Percentiles rank a stretch among this genome's conserved stretches.
Evolutionary conservation across 2,113 vertebrate species (phyloP).

Genomic region (Labeo rohita): DNA sequence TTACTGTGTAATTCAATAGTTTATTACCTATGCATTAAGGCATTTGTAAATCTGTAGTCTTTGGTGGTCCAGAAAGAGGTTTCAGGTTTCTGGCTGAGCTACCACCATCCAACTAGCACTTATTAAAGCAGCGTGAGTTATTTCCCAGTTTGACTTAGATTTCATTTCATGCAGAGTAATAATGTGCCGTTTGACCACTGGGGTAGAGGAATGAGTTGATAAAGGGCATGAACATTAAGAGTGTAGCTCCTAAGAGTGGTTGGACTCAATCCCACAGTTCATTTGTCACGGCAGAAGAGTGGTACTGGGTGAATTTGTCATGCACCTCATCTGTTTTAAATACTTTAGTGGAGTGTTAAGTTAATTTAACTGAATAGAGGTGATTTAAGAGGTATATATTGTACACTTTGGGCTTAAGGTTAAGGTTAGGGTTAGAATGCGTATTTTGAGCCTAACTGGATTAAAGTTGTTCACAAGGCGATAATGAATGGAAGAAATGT

Average conservation of each 20-base stretch:
- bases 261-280: not conserved
- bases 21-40: not conserved
- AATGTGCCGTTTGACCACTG: slow-evolving; percentile 6
- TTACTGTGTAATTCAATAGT: slow-evolving; percentile 4
- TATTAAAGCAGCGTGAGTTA: slow-evolving; percentile 42
- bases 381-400: not conserved
- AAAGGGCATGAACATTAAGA: slow-evolving; percentile 14
- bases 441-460: not conserved
- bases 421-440: not conserved
- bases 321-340: slow-evolving; percentile 9
- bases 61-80: slow-evolving; percentile 27
- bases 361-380: not conserved
- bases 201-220: slow-evolving; percentile 6
- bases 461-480: not conserved
- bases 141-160: slow-evolving; percentile 26
- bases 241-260: not conserved
- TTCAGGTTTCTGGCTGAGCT: slow-evolving; percentile 37
- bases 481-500: not conserved
- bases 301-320: not conserved
- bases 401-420: slow-evolving; percentile 36
- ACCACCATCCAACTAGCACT: slow-evolving; percentile 4
- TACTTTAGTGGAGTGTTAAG: not conserved
- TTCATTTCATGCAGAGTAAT: not conserved
- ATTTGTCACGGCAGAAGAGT: slow-evolving; percentile 15
- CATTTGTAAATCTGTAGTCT: slow-evolving; percentile 14